These are phyloP conservation scores for Leptarthrus brevirostris DNA, from an alignment of 2,888 invertebrate species.

Conservation along the genomic window DNA sequence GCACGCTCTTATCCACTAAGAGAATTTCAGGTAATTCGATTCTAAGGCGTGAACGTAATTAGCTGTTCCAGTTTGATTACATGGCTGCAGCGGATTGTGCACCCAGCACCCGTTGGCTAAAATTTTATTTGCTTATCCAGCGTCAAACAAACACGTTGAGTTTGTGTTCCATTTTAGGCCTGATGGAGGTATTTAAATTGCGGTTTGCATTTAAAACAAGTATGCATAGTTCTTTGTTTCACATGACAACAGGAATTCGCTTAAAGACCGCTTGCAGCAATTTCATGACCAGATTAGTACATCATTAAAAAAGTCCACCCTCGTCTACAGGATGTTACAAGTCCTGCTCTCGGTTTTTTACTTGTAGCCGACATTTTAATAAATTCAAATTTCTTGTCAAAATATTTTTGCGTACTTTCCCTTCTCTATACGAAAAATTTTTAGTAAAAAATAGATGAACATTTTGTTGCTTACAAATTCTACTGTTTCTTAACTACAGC, in stretches of 20 bases:
- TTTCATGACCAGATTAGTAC: too few species aligned
- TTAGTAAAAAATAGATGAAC: too few species aligned
- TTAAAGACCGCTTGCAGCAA: too few species aligned
- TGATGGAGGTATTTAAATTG: neutral
- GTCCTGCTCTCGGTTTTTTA: too few species aligned
- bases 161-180: neutral
- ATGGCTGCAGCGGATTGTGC: neutral
- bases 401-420: too few species aligned
- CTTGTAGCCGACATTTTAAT: too few species aligned
- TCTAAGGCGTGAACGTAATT: slow-evolving; percentile 20
- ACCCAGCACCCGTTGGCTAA: neutral
- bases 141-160: neutral
- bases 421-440: too few species aligned
- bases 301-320: too few species aligned
- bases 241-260: neutral
- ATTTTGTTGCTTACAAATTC: too few species aligned
- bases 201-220: neutral
- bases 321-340: too few species aligned
- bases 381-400: too few species aligned
- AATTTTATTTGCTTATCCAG: neutral
- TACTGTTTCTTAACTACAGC: too few species aligned
- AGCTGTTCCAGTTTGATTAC: neutral
- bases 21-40: slow-evolving; percentile 5
- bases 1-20: neutral
- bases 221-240: neutral